Evolutionary conservation across 2,113 vertebrate species (phyloP).

Genomic region (Speoplatyrhinus poulsoni): DNA sequence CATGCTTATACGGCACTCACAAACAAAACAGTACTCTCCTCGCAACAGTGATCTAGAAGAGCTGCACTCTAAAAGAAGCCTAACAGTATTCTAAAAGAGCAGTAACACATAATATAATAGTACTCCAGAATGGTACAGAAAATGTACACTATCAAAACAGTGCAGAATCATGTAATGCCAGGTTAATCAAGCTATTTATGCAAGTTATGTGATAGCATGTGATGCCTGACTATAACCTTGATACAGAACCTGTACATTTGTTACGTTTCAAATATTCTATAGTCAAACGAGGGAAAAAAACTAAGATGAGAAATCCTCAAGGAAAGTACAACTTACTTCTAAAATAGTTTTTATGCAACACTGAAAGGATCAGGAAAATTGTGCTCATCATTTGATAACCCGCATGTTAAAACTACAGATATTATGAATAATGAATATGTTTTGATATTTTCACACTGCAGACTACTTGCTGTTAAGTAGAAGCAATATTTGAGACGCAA

Average conservation of each 20-base stretch:
- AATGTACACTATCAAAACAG: background rate
- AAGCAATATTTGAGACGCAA: slow-evolving; percentile 14
- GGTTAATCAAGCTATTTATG: background rate
- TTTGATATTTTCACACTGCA: slow-evolving; percentile 51
- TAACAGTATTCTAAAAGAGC: too few species aligned
- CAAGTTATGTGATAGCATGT: background rate
- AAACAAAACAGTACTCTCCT: too few species aligned
- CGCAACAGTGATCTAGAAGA: too few species aligned
- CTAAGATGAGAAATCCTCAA: too few species aligned
- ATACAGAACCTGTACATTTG: background rate
- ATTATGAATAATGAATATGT: slow-evolving; percentile 63
- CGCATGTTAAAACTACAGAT: slow-evolving; percentile 28
- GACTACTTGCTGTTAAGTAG: slow-evolving; percentile 21
- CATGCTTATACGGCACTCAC: background rate
- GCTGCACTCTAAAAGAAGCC: too few species aligned
- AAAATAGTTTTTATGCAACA: slow-evolving; percentile 9
- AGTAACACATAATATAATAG: too few species aligned
- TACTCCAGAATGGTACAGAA: background rate
- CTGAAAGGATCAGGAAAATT: slow-evolving; percentile 13
- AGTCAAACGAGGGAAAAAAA: slow-evolving; percentile 8
- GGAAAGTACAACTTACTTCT: background rate
- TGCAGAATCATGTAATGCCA: slow-evolving; percentile 1
- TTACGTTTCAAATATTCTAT: background rate
- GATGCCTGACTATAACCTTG: background rate
- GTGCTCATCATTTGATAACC: slow-evolving; percentile 1